phyloP scores from a whole-genome alignment of 2,797 vertebrate species.

The Typhlichthys eigenmanni region DNA sequence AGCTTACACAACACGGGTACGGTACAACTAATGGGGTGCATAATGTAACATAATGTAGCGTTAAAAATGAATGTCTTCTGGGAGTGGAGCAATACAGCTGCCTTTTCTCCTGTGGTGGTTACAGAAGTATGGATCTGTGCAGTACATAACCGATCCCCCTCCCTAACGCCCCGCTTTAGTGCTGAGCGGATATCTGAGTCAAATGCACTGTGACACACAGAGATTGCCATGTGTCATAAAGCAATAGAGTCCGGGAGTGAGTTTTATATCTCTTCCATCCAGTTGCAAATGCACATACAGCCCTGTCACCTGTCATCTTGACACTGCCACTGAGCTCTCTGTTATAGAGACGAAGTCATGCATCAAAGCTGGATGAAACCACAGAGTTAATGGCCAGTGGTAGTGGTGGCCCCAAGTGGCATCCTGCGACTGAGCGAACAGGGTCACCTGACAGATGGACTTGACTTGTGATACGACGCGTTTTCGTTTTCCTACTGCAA shows the following conservation, averaged over 20 bases:
- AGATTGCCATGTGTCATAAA: constrained; percentile 30
- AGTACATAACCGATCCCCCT: too few relatives aligned
- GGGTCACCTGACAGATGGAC: constrained; percentile 29
- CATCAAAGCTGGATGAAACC: constrained; percentile 20
- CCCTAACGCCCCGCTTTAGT: background rate
- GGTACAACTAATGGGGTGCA: constrained; percentile 20
- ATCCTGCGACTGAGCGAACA: constrained; percentile 22
- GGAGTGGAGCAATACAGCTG: constrained; percentile 1
- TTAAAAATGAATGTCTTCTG: constrained; percentile 36
- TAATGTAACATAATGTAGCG: constrained; percentile 28
- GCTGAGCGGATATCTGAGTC: constrained; percentile 9
- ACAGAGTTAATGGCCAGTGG: constrained; percentile 37
- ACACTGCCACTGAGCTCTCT: constrained; percentile 18
- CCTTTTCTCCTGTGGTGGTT: background rate
- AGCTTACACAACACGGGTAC: constrained; percentile 5
- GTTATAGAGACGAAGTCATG: constrained; percentile 11
- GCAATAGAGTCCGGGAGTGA: constrained; percentile 12
- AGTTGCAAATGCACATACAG: constrained; percentile 37
- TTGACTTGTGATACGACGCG: constrained; percentile 1
- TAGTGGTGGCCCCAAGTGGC: constrained; percentile 20
- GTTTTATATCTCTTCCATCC: constrained; percentile 28
- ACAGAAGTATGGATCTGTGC: background rate
- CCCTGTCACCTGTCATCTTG: constrained; percentile 30
- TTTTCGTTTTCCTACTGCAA: background rate
- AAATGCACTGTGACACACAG: constrained; percentile 16